Conservation (phyloP, 2,797 vertebrate species). For the Aselliscus stoliczkanus region DNA sequence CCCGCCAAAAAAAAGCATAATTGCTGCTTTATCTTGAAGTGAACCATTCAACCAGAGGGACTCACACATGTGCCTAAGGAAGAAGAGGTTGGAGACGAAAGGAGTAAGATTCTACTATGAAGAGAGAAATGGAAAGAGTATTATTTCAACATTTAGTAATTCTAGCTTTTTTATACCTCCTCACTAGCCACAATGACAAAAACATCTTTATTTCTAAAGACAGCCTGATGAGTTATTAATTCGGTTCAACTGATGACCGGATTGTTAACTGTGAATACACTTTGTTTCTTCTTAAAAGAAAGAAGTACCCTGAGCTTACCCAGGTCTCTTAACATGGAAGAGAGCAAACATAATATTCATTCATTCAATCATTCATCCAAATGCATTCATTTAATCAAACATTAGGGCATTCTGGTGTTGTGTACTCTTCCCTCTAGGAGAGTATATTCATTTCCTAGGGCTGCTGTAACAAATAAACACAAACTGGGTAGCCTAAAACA, state of each 20-base stretch:
- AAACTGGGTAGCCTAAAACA: background rate
- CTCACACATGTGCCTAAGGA: background rate
- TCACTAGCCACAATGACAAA: slow-evolving; percentile 11
- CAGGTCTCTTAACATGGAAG: background rate
- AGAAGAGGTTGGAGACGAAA: background rate
- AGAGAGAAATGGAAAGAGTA: background rate
- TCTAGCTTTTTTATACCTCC: background rate
- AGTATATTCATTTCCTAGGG: background rate
- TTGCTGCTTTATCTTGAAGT: background rate
- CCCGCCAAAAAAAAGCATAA: background rate
- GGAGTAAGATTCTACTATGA: background rate
- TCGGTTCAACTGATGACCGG: background rate
- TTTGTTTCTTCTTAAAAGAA: slow-evolving; percentile 10
- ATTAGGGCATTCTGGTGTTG: background rate
- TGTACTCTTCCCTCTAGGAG: background rate
- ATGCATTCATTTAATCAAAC: background rate
- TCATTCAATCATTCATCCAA: background rate
- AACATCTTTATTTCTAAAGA: slow-evolving; percentile 28
- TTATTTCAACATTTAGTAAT: background rate
- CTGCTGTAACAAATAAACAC: background rate
- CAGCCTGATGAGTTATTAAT: background rate
- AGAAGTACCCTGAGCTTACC: background rate
- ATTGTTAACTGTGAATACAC: background rate
- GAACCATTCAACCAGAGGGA: background rate
- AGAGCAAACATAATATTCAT: background rate